Conservation (phyloP, 2,888 invertebrate species). For the Harpalus rubripes region DNA sequence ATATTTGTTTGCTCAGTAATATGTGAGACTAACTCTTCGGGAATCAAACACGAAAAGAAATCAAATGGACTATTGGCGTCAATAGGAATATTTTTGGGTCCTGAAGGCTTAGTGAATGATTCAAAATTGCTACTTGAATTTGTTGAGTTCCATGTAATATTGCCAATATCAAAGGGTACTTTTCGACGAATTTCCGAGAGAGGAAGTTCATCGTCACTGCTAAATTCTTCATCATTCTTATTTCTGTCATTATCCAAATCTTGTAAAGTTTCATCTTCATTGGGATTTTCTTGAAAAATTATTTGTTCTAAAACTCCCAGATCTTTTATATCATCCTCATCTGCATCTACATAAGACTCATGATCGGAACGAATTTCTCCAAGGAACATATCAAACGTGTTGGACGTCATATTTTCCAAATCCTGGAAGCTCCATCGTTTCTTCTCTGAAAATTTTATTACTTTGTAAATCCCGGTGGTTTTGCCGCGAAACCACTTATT, state of each 20-base stretch:
- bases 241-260: constrained; percentile 3
- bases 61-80: constrained; percentile 20
- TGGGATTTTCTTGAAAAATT: too few relatives aligned
- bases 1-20: constrained; percentile 59
- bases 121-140: constrained; percentile 17
- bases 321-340: constrained; percentile 10
- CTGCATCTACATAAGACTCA: constrained; percentile 16
- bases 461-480: too few relatives aligned
- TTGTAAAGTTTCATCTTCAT: constrained; percentile 7
- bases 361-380: neutral
- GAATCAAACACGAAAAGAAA: constrained; percentile 47
- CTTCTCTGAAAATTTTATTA: constrained; percentile 1
- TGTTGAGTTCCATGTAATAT: constrained; percentile 25
- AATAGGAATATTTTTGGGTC: constrained; percentile 41
- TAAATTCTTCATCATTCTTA: constrained; percentile 41
- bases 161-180: constrained; percentile 1
- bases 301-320: constrained; percentile 9
- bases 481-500: too few relatives aligned
- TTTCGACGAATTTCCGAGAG: too few relatives aligned
- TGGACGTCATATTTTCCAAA: constrained; percentile 9
- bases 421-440: neutral
- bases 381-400: neutral
- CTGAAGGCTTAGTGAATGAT: constrained; percentile 40
- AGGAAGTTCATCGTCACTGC: constrained; percentile 46
- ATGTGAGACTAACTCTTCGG: constrained; percentile 39